Percentiles rank a stretch among this genome's conserved stretches.
phyloP scores from a whole-genome alignment of 1,140 invertebrate species.

The Drosophila mauritiana region DNA sequence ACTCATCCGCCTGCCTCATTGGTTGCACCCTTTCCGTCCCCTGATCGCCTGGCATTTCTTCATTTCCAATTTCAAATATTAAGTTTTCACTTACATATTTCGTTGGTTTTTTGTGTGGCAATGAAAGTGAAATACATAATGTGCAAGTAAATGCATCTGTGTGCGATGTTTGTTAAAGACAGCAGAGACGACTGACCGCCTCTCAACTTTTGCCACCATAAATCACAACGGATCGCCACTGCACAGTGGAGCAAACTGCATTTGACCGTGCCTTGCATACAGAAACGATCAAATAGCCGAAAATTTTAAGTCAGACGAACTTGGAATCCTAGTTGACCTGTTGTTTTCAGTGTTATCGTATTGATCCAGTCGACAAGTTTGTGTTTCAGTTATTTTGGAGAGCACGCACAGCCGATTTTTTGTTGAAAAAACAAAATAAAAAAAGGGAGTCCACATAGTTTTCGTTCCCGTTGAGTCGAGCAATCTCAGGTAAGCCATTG shows the following conservation, averaged over 20 bases:
- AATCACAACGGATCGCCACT: constrained; percentile 25
- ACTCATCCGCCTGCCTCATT: background rate
- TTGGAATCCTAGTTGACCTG: background rate
- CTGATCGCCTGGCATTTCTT: constrained; percentile 14
- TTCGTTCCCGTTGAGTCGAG: background rate
- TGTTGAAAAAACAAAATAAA: background rate
- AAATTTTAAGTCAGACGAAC: background rate
- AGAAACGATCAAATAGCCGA: background rate
- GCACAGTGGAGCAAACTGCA: constrained; percentile 11
- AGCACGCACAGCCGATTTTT: constrained; percentile 2
- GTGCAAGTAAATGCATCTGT: constrained; percentile 9
- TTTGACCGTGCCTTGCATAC: background rate
- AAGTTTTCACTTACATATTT: constrained; percentile 47
- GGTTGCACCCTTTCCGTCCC: background rate
- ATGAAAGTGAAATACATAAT: constrained; percentile 63
- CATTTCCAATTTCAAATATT: constrained; percentile 44
- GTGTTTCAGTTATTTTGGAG: background rate
- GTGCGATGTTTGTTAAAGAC: background rate
- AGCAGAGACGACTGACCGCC: constrained; percentile 16
- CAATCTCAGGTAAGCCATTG: constrained; percentile 5
- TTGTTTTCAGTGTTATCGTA: no score
- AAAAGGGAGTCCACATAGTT: background rate
- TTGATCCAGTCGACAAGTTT: no score
- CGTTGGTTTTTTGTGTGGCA: constrained; percentile 28
- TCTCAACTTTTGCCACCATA: constrained; percentile 40